Conservation (phyloP, 2,888 invertebrate species). For the Altica lythri region DNA sequence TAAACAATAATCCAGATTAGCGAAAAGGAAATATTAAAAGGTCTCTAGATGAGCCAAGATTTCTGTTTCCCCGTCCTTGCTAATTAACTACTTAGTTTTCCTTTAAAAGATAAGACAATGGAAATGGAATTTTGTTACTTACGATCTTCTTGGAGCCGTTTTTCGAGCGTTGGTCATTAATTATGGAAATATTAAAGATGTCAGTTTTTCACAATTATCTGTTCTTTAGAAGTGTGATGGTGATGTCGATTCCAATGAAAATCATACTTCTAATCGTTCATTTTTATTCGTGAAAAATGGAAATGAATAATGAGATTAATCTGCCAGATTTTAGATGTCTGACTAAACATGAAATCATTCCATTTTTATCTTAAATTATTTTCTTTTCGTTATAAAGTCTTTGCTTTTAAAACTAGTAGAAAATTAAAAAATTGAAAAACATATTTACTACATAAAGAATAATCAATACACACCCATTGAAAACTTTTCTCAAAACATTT, state of each 20-base stretch:
- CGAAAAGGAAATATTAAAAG: conserved; percentile 25
- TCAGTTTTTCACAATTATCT: conserved; percentile 34
- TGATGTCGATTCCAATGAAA: not conserved
- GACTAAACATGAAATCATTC: too few species aligned
- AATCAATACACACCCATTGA: conserved; percentile 4
- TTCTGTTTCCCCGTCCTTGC: conserved; percentile 38
- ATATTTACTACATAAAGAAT: too few species aligned
- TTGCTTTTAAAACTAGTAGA: too few species aligned
- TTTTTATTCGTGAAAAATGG: too few species aligned
- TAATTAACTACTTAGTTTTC: conserved; percentile 44
- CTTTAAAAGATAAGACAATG: conserved; percentile 42
- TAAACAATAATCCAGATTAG: conserved; percentile 32
- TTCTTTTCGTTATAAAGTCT: too few species aligned
- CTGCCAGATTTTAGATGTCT: too few species aligned
- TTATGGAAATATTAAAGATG: conserved; percentile 40
- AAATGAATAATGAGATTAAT: too few species aligned
- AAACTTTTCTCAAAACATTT: conserved; percentile 11
- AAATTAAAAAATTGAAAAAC: too few species aligned
- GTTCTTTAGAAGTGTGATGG: not conserved
- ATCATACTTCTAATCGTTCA: too few species aligned
- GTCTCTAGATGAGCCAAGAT: conserved; percentile 26
- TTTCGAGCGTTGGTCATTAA: conserved; percentile 38
- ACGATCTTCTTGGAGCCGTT: conserved; percentile 39
- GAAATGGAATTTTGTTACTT: conserved; percentile 44
- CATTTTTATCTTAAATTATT: too few species aligned